Evolutionary conservation across 2,113 vertebrate genomes (phyloP).

Genomic region (Galbula dea): DNA sequence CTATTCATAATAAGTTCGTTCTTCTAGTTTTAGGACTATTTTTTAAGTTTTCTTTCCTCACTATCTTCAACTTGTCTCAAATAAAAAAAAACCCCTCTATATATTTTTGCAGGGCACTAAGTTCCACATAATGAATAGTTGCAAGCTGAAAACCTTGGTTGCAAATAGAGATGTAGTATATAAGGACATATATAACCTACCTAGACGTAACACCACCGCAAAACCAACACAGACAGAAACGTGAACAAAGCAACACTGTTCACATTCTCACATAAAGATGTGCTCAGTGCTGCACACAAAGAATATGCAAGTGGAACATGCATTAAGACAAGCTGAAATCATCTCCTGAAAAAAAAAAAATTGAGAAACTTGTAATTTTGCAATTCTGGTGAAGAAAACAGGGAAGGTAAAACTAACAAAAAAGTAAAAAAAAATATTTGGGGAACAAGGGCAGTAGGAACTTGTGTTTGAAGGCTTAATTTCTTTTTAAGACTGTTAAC

Average conservation of each 20-base stretch:
- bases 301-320: background rate
- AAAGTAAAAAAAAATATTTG: background rate
- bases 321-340: background rate
- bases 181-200: background rate
- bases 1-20: background rate
- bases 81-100: background rate
- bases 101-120: background rate
- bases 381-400: background rate
- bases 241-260: background rate
- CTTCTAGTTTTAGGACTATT: background rate
- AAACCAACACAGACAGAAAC: background rate
- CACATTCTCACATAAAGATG: background rate
- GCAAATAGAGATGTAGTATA: background rate
- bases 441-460: background rate
- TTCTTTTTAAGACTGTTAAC: background rate
- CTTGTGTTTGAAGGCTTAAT: background rate
- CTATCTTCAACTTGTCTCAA: background rate
- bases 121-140: background rate
- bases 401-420: background rate
- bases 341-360: background rate
- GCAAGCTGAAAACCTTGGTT: background rate
- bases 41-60: background rate
- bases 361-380: background rate
- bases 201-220: background rate
- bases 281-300: background rate